Conservation (phyloP, 1,140 invertebrate species). For the Ganaspis sp. region DNA sequence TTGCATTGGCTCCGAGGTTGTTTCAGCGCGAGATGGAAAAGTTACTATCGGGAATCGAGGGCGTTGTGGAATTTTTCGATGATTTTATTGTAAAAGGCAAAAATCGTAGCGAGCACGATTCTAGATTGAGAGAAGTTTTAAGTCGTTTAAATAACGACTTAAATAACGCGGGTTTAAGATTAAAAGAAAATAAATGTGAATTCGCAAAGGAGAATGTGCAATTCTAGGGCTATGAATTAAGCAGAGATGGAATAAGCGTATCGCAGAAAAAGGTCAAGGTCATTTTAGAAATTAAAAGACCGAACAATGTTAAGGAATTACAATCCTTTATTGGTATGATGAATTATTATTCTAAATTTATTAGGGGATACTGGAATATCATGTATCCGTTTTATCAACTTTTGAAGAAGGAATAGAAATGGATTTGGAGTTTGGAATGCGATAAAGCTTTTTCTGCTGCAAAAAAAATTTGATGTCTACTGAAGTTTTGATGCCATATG, state of each 20-base stretch:
- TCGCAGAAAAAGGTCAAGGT: constrained; percentile 39
- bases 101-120: constrained; percentile 35
- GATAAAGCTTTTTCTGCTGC: constrained; percentile 36
- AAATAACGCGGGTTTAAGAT: constrained; percentile 30
- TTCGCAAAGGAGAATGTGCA: constrained; percentile 40
- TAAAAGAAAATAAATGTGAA: constrained; percentile 46
- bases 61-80: constrained; percentile 44
- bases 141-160: constrained; percentile 31
- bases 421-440: constrained; percentile 36
- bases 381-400: constrained; percentile 39
- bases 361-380: constrained; percentile 35
- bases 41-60: constrained; percentile 36
- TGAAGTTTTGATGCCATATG: constrained; percentile 40
- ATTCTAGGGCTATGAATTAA: constrained; percentile 44
- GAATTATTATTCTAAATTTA: constrained; percentile 44
- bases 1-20: constrained; percentile 37
- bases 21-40: constrained; percentile 46
- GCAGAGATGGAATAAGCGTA: constrained; percentile 37
- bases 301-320: constrained; percentile 42
- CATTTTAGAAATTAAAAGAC: constrained; percentile 33
- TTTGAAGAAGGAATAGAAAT: constrained; percentile 37
- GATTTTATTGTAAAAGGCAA: constrained; percentile 39
- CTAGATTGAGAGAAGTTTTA: constrained; percentile 33
- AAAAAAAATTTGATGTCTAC: constrained; percentile 34
- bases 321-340: constrained; percentile 44